Base-by-base conservation (phyloP, 1,140 invertebrate genomes). In the Orchestia grillus region DNA sequence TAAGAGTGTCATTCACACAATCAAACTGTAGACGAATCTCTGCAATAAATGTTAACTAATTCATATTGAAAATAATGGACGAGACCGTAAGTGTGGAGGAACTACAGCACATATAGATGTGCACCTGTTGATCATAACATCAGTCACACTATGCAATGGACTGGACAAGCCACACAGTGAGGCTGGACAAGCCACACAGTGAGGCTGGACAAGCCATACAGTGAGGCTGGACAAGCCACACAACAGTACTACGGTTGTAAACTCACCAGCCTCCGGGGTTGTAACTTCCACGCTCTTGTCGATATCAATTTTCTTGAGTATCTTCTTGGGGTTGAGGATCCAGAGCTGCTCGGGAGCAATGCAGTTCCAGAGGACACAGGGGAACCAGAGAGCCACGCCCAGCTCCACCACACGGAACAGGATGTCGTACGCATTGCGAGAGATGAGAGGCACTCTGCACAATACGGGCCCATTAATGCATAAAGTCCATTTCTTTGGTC, bases 291-390 rank as follows among this genome's bases (percentile, higher is more conserved):
- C 57, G 4, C 96, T 96, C 41, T 96, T 91, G 44, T 97, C 96
- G 87, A 97, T 96, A 44, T 97, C 97, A 57, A 97, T 95, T 53
- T 96, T 96, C 95, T 96, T 97, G 53, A 97, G 98, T 96, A 99
- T 98, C 97, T 98, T 98, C 96, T 98, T 98, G 36, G 99, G 99
- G 98, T 99, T 99, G 96, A 99, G 97, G 97, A 99, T 98, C 99
- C 99, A 99, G 92, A 99, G 97, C 97, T 99, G 98, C 97, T 99
- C 99, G n/a, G 99, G 99, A 96, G 97, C 96, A 96, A 97, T 99
- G 97, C 98, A 99, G 97, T 99, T 99, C 99, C 99, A 99, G 45
- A 99, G 98, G 40, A 98, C 98, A 97, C 99, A 99, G 1, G 99
- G 99, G 97, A 99, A 99, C 99, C 99, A 99, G 96, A 99, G 97